Base-by-base conservation (phyloP, 2,797 vertebrate genomes). In the Xenops minutus region DNA sequence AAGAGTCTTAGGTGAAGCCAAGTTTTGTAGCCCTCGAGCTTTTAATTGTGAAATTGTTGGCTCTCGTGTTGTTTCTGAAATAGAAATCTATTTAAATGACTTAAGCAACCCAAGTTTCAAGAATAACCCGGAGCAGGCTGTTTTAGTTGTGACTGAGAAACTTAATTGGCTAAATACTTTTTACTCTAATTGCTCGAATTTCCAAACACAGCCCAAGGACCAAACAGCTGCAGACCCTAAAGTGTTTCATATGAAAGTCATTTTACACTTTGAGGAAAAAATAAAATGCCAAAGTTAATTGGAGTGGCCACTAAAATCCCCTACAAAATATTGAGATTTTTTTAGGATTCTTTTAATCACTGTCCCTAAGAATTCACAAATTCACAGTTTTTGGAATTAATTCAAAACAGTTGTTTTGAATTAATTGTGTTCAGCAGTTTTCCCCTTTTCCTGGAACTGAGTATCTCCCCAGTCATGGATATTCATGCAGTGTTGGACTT, bases 41-140 rank as follows among this genome's bases (percentile, higher is more conserved):
- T 95, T 88, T 88, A 76, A 67, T 96, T 96, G 95, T 96, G 96
- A 96, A 97, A 97, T 84, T 73, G 67, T 95, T 96, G 96, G 96
- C 95, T 96, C 91, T 59, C 48, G 3, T 88, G 88, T 96, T 86
- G 80, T 88, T 92, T 96, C 96, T 96, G 95, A 94, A 97, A 95
- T 96, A 94, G 94, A 96, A 96, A 82, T 95, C 63, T 95, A 88
- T 96, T 94, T 95, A 92, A 95, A 96, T 81, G 29, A 92, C 92
- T 95, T 96, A 92, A 84, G 95, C 88, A 95, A 95, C 67, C 30
- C 77, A 85, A 84, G 91, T 95, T 88, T 95, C 85, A 95, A 85
- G 93, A 89, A 95, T 96, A 96, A 95, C 91, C 88, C 49, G 7
- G 8, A 89, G 83, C 73, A 84, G 76, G 32, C 66, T 76, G 67